Conservation (phyloP, 2,113 vertebrate species). For the Dryoscopus gambensis region DNA sequence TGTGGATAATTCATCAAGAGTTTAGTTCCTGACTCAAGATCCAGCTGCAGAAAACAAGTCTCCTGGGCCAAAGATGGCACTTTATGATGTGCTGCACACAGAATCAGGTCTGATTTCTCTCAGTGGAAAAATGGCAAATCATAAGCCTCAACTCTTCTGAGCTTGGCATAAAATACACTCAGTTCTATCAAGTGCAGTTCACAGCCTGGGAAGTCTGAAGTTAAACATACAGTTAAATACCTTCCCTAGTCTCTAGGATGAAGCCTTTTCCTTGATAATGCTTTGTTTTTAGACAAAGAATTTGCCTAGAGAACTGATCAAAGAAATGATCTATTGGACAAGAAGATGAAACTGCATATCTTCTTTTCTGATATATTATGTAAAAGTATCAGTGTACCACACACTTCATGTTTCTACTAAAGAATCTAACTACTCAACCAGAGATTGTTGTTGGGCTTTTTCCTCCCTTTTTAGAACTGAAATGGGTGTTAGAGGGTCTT, state of each 20-base stretch:
- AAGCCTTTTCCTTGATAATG: neutral
- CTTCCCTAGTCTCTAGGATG: neutral
- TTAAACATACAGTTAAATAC: constrained; percentile 19
- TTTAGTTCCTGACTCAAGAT: neutral
- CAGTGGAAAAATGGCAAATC: neutral
- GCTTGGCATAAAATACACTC: neutral
- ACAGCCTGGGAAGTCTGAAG: neutral
- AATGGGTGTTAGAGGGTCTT: constrained; percentile 22
- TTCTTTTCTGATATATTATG: constrained; percentile 38
- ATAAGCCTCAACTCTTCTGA: neutral
- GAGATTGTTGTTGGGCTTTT: constrained; percentile 14
- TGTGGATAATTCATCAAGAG: neutral
- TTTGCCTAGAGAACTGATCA: constrained; percentile 33
- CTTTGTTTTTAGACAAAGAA: constrained; percentile 43
- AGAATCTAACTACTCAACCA: constrained; percentile 46
- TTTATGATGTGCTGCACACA: neutral
- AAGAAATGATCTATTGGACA: constrained; percentile 35
- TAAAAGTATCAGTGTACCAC: neutral
- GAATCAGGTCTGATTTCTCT: neutral
- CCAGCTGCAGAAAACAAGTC: neutral
- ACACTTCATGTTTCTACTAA: neutral
- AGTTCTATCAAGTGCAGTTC: neutral
- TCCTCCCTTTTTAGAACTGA: neutral
- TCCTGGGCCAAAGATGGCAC: neutral
- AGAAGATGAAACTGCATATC: constrained; percentile 19